Base-by-base conservation (phyloP, 1,140 invertebrate genomes). In the Chlorops oryzae region DNA sequence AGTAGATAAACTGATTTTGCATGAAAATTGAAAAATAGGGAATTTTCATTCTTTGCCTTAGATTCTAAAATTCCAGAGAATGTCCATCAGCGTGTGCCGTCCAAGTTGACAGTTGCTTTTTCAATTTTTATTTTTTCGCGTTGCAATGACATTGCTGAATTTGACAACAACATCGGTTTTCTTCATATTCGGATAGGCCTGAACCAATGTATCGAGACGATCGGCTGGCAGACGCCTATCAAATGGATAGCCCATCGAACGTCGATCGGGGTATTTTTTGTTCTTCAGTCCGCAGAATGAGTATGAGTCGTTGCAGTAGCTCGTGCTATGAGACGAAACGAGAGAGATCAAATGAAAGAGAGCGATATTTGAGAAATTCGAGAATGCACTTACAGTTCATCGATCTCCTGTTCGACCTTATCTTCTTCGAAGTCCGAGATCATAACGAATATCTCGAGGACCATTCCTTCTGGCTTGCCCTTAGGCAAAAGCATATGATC, bases 161-260 rank as follows among this genome's bases (percentile, higher is more conserved):
- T 49, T 59, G 50, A 81, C 78, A 21, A 65, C 74, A 28, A 81
- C 63, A 48, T 80, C 77, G 28, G 72, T 70, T n/a, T 76, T 70
- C 22, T 66, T 66, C 78, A 81, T 80, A 58, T 80, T 81, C 3
- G 73, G 59, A n/a, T 73, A 71, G 13, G 75, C 62, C 5, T 23
- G 49, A 13, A 54, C 62, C 55, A 86, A 80, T 57, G 82, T 77
- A 18, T 73, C 70, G 23, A 85, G 69, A 39, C 73, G 80, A 23
- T 73, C 67, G 13, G 78, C 81, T 21, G 74, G 76, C 54, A 62
- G 65, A 3, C 77, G 75, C 20, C 83, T 74, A 67, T 86, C 84
- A 74, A 86, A 85, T 22, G 84, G 83, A 68, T 76, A 86, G 43
- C 83, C 84, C 84, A 87, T 87, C 40, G 80, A 61, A 47, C 81